Evolutionary conservation across 2,113 vertebrate genomes (phyloP).

Genomic region (Nothoprocta pentlandii): DNA sequence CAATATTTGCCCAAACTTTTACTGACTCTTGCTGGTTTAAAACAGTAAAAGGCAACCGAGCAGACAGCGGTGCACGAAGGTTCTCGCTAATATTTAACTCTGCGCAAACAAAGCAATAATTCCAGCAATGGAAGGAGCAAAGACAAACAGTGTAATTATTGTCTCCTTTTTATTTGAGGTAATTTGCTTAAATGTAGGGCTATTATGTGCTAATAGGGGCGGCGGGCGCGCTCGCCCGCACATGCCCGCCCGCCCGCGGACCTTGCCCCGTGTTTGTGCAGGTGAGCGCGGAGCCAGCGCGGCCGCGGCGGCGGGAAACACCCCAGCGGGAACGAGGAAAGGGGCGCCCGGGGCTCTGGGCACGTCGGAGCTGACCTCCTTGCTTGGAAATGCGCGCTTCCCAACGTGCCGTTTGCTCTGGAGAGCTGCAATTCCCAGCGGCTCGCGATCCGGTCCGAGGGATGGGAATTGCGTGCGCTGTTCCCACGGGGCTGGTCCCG

Average conservation of each 20-base stretch:
- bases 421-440: background rate
- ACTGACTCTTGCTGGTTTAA: conserved; percentile 74
- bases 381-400: background rate
- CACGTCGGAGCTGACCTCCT: background rate
- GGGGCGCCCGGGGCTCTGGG: background rate
- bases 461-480: background rate
- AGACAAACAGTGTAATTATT: conserved; percentile 60
- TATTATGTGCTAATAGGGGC: conserved; percentile 60
- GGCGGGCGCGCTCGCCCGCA: too few species aligned
- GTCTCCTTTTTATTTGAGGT: conserved; percentile 58
- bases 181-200: conserved; percentile 68
- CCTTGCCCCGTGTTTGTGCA: conserved; percentile 44
- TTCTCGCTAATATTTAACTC: conserved; percentile 60
- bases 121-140: conserved; percentile 61
- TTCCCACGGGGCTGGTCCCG: background rate
- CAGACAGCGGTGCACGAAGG: conserved; percentile 36
- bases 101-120: conserved; percentile 51
- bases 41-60: conserved; percentile 61
- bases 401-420: background rate
- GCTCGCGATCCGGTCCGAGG: background rate
- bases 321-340: background rate
- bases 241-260: background rate
- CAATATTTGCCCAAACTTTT: conserved; percentile 87
- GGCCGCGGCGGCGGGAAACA: background rate
- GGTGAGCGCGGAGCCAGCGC: background rate